Base-by-base conservation (phyloP, 2,888 invertebrate species). In the Strigamia transsilvanica region DNA sequence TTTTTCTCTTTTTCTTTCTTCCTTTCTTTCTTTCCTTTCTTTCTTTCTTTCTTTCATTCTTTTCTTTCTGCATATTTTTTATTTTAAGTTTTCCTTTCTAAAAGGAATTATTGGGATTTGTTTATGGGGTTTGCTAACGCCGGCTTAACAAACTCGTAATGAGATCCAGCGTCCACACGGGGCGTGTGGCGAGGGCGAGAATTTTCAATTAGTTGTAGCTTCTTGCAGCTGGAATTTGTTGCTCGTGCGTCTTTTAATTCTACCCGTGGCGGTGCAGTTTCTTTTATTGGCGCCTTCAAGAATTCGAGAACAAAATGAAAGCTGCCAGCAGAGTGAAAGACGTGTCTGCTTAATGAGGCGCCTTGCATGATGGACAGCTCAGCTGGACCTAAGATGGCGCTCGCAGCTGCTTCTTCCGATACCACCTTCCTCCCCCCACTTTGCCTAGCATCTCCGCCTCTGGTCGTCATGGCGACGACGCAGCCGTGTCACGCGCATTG, bases 91-190 rank as follows among this genome's bases (percentile, higher is more conserved):
- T 34, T 38, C 78, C 38, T 38, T 34, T 34, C 32, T 32, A 38
- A 38, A 77, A 77, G 78, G 78, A 77, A 77, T 77, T 77, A 38
- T 77, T 77, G 38, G 78, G 78, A 38, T 77, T 77, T 77, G 34
- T 38, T 34, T 77, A 38, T 77, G 56, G 56, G 56, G 56, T 56
- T 56, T 56, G 56, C 56, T 56, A 56, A 56, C 56, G 56, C 56
- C 56, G 56, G 56, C 56, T 56, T 56, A 56, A 56, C 56, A 56
- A 56, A 56, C 56, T 56, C 56, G 56, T 56, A 56, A 56, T 56
- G 56, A 56, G 56, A 56, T 56, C 56, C 56, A 56, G 56, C 56
- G 56, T 56, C 56, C 56, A 56, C 56, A 56, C 56, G 56, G 56
- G 56, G 56, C 56, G 56, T 18, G 56, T 56, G 56, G 56, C 56